A percentile compares a stretch with the other conserved stretches of the same genome.
These are phyloP conservation scores for Paedocypris sp. DNA, from an alignment of 2,113 vertebrate species.

Conservation along the genomic window DNA sequence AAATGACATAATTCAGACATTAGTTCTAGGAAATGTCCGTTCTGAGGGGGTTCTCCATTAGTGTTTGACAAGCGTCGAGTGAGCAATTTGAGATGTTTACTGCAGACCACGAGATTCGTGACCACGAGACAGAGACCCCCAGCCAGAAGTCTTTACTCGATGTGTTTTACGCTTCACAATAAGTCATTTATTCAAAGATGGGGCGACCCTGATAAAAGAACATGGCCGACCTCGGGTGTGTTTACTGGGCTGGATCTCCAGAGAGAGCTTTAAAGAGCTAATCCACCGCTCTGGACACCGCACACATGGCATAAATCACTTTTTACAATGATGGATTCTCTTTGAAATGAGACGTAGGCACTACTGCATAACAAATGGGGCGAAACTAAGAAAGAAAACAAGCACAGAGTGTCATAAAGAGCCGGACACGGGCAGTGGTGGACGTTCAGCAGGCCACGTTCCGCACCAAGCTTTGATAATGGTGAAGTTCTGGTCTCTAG, in stretches of 20 bases:
- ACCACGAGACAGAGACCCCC: neutral
- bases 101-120: neutral
- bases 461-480: conserved; percentile 32
- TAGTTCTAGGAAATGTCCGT: no score
- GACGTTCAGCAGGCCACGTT: conserved; percentile 23
- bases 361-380: conserved; percentile 40
- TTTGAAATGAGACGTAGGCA: conserved; percentile 39
- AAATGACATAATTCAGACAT: no score
- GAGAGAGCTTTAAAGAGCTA: conserved; percentile 47
- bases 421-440: conserved; percentile 11
- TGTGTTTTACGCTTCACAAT: conserved; percentile 19
- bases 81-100: neutral
- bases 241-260: conserved; percentile 43
- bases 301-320: conserved; percentile 49
- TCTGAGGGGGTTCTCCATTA: neutral
- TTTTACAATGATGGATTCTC: conserved; percentile 52
- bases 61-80: neutral
- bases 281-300: conserved; percentile 46
- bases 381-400: conserved; percentile 34
- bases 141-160: conserved; percentile 21
- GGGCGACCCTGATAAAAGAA: conserved; percentile 40
- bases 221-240: conserved; percentile 42
- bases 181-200: conserved; percentile 40
- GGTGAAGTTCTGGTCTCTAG: conserved; percentile 28
- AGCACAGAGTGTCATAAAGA: conserved; percentile 32